Base-by-base conservation (phyloP, 1,140 invertebrate species). In the Leptinotarsa defecta region DNA sequence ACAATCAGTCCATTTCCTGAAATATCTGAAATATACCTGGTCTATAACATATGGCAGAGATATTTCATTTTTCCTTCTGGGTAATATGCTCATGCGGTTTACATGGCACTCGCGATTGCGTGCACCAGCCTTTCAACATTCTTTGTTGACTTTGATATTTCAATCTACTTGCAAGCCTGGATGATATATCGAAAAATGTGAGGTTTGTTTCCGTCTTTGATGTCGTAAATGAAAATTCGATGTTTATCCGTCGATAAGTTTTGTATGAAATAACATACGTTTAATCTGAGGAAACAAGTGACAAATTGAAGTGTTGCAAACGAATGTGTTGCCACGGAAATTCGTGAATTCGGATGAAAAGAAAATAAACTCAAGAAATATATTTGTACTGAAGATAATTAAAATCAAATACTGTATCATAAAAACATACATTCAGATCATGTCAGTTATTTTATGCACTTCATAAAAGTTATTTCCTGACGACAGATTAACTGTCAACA, bases 131-230 rank as follows among this genome's bases (percentile, higher is more conserved):
- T 68, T 48, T 43, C 67, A 68, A 68, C 67, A 68, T 68, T 68
- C 67, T 68, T 68, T 48, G 67, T 68, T 43, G 34, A 68, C 67
- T 68, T 68, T 68, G 67, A 68, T 68, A 68, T 68, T 68, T 68
- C 67, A 68, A 68, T 68, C 67, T 68, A 49, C 64, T 34, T 34
- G 27, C 27, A 67, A 19, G 20, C 13, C n/a, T 13, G 64, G 52
- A 57, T 15, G n/a, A 57, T 57, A 17, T 57, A 57, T 57, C 52
- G 52, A 8, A 57, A 57, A 57, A 15, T 57, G 4, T 57, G 0
- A 17, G 52, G 52, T 19, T 57, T 57, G 52, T 3, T 19, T 43
- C 52, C 4, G 52, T 15, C 52, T 57, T 57, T 57, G 52, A 19
- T 17, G 52, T 57, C 6, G 52, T 57, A 5, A 19, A 57, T 8